These are phyloP conservation scores for Oryzias celebensis DNA, from an alignment of 2,113 vertebrate genomes.

Conservation along the genomic window DNA sequence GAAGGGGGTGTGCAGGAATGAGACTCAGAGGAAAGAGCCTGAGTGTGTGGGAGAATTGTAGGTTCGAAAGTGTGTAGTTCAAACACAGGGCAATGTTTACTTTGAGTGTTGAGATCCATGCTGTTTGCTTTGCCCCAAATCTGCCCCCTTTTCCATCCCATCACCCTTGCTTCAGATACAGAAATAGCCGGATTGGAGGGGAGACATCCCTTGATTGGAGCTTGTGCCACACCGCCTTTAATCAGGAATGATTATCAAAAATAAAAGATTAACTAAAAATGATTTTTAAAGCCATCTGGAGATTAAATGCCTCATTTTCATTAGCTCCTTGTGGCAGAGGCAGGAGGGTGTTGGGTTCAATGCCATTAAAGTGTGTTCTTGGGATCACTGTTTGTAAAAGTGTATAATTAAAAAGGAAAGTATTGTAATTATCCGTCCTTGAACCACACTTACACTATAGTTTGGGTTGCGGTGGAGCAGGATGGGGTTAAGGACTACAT, in stretches of 20 bases:
- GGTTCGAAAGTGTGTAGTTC: slow-evolving; percentile 74
- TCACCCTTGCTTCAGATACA: slow-evolving; percentile 62
- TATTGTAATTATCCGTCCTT: slow-evolving; percentile 68
- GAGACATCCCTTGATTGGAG: slow-evolving; percentile 58
- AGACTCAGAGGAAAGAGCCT: slow-evolving; percentile 46
- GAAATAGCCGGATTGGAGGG: slow-evolving; percentile 63
- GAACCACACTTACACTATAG: slow-evolving; percentile 70
- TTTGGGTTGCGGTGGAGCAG: slow-evolving; percentile 65
- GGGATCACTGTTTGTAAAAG: slow-evolving; percentile 61
- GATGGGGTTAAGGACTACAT: slow-evolving; percentile 61
- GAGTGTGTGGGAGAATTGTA: slow-evolving; percentile 66
- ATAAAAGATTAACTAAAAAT: neutral
- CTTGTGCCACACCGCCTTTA: slow-evolving; percentile 29
- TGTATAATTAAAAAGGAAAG: slow-evolving; percentile 67
- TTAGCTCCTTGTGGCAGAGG: slow-evolving; percentile 22
- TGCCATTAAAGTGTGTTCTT: slow-evolving; percentile 64
- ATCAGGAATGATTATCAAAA: neutral
- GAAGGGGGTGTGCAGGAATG: slow-evolving; percentile 60
- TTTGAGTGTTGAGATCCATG: slow-evolving; percentile 69
- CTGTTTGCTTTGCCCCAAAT: slow-evolving; percentile 70
- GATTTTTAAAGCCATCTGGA: slow-evolving; percentile 20
- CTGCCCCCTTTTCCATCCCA: slow-evolving; percentile 31
- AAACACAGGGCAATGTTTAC: slow-evolving; percentile 78
- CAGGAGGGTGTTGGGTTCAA: slow-evolving; percentile 67
- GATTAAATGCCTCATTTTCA: slow-evolving; percentile 37